Evolutionary conservation across 2,113 vertebrate species (phyloP).

Genomic region (Herpetotheres cachinnans): DNA sequence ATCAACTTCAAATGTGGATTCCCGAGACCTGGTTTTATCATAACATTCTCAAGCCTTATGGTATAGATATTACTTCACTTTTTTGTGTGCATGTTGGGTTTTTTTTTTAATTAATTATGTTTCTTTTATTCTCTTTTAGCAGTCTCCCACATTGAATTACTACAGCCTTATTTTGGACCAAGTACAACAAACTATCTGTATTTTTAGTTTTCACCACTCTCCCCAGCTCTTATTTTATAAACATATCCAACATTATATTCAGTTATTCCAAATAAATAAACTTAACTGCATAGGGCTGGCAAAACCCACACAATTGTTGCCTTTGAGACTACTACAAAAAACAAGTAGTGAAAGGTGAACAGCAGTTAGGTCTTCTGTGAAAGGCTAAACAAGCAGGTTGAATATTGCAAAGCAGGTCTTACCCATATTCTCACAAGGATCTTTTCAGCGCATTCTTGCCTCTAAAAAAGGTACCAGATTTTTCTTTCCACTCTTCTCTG

Average conservation of each 20-base stretch:
- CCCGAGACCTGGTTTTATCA: neutral
- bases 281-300: neutral
- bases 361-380: neutral
- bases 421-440: neutral
- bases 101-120: neutral
- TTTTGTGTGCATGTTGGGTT: neutral
- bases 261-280: conserved; percentile 7
- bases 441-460: neutral
- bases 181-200: neutral
- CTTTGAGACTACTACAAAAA: neutral
- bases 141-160: neutral
- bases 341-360: neutral
- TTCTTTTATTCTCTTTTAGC: neutral
- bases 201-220: neutral
- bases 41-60: neutral
- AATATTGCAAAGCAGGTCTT: neutral
- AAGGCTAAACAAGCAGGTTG: neutral
- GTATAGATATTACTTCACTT: neutral
- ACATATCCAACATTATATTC: neutral
- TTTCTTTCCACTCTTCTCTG: neutral
- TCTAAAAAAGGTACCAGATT: fast-evolving
- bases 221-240: neutral
- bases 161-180: neutral
- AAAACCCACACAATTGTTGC: neutral
- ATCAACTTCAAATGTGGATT: neutral